phyloP scores from a whole-genome alignment of 2,113 vertebrate genomes.

The Forbesichthys papilliferus region DNA sequence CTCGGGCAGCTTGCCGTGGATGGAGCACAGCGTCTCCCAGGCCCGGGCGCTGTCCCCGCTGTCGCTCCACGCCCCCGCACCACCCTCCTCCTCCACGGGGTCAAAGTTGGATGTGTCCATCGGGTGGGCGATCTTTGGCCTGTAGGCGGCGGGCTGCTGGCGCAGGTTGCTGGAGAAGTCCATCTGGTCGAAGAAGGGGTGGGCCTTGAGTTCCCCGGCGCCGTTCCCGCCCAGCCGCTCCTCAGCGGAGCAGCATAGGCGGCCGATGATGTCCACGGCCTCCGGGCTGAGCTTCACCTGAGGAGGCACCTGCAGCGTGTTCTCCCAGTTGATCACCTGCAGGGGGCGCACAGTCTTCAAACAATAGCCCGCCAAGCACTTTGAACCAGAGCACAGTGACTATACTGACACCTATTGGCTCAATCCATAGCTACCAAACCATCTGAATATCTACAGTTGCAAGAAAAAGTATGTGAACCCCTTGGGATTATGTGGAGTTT shows the following conservation, averaged over 20 bases:
- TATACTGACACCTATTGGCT: no score
- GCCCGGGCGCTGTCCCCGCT: conserved; percentile 87
- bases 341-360: no score
- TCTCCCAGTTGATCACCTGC: conserved; percentile 98
- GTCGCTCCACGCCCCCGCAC: conserved; percentile 84
- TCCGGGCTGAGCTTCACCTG: conserved; percentile 93
- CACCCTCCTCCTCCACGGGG: conserved; percentile 91
- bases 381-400: no score
- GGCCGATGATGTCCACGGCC: conserved; percentile 90
- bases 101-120: conserved; percentile 99
- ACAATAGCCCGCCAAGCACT: no score
- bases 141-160: conserved; percentile 91
- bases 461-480: no score
- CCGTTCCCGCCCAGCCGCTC: conserved; percentile 89
- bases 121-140: conserved; percentile 94
- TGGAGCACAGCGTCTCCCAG: conserved; percentile 84
- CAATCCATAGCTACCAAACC: no score
- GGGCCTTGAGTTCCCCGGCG: conserved; percentile 92
- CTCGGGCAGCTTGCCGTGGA: conserved; percentile 88
- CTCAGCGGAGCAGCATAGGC: conserved; percentile 91
- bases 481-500: no score
- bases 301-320: conserved; percentile 91
- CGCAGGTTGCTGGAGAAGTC: conserved; percentile 94
- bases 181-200: conserved; percentile 87
- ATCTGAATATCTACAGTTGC: no score